phyloP scores from a whole-genome alignment of 2,797 vertebrate species.

The Poeciliopsis turneri region DNA sequence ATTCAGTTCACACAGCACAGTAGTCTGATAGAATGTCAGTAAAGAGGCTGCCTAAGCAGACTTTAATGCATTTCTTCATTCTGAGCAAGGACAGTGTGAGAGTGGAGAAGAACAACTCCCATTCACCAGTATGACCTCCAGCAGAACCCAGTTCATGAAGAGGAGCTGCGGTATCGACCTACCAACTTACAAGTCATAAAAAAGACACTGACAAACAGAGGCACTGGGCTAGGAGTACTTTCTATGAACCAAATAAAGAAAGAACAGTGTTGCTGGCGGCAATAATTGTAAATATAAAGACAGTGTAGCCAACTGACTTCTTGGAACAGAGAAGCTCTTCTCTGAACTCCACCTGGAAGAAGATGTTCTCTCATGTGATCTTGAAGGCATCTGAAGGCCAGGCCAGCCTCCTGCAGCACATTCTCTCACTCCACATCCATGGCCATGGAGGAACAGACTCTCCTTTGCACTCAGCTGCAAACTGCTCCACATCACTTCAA shows the following conservation, averaged over 20 bases:
- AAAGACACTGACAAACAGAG: not conserved
- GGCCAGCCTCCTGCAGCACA: not conserved
- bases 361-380: not conserved
- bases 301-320: not conserved
- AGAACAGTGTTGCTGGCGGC: not conserved
- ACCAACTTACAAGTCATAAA: not conserved
- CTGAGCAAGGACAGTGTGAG: not conserved
- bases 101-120: not conserved
- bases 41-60: not conserved
- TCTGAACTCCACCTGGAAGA: not conserved
- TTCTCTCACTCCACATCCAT: not conserved
- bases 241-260: not conserved
- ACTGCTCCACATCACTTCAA: not conserved
- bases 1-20: not conserved
- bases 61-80: not conserved
- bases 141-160: not conserved
- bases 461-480: not conserved
- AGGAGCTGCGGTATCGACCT: not conserved
- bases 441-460: not conserved
- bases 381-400: not conserved
- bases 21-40: not conserved
- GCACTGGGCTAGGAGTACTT: not conserved
- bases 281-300: not conserved
- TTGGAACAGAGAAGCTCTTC: not conserved
- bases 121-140: not conserved